Evolutionary conservation across 2,113 vertebrate genomes (phyloP), one percentile per base, ranked within the genome.

Genomic region (Gymnorhina tibicen): DNA sequence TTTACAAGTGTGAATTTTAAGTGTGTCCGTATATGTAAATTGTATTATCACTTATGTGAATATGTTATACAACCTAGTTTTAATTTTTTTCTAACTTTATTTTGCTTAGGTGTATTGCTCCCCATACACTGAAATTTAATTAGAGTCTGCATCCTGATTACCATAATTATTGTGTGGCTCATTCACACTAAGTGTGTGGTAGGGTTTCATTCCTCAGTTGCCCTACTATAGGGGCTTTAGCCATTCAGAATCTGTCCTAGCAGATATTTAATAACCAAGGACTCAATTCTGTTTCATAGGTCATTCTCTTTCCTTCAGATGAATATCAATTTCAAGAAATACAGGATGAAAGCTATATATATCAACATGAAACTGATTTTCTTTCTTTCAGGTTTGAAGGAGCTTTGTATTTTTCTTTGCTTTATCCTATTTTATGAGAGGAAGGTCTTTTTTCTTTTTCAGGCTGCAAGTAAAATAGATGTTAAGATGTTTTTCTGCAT

Each of bases 131-230:
- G 56, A 95, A 91, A 83, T 94, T 97, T 97, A 97, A 97, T 97
- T 97, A 97, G 70, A 72, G 46, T 74, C 96, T 97, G 53, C 47
- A 96, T 96, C 93, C 96, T 91, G 85, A 97, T 98, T 97, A 85
- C 39, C 75, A 33, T 94, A 91, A 97, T 96, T 97, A 93, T 27
- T 81, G 59, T 62, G 91, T 16, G 78, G 19, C 63, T 67, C 41
- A 0, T 53, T 91, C 73, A 23, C 44, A 79, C 23, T 47, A 85
- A 0, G 39, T 81, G 44, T 81, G 53, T 73, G 24, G 50, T 18
- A 85, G 59, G 14, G 6, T 78, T 81, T 89, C 5, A 59, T 33
- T 69, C 72, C 35, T 88, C 53, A 77, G 30, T 59, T 70, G 10
- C 19, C 7, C 42, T 39, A 7, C 30, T 70, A 62, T 28, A 53